phyloP scores from a whole-genome alignment of 2,113 vertebrate genomes.

The Synodontis membranacea region DNA sequence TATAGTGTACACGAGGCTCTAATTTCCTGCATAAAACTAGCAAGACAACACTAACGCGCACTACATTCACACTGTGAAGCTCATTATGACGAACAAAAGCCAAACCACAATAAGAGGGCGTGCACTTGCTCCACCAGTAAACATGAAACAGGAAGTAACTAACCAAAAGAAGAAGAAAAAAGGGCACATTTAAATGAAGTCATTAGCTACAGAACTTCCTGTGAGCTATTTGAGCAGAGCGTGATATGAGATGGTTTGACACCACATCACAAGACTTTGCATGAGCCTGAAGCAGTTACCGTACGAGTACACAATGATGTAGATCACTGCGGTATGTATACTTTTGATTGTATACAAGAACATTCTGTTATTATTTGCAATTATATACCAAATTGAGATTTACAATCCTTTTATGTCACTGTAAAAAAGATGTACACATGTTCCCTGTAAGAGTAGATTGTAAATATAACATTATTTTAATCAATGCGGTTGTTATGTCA shows the following conservation, averaged over 20 bases:
- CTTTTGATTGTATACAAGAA: background rate
- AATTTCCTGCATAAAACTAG: background rate
- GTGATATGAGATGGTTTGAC: conserved; percentile 39
- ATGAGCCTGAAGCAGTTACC: conserved; percentile 43
- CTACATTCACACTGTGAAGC: background rate
- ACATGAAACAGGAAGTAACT: conserved; percentile 70
- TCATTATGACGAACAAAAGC: background rate
- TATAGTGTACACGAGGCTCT: background rate
- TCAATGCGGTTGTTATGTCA: background rate
- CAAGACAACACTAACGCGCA: background rate
- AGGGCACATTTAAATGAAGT: conserved; percentile 42
- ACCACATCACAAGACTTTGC: conserved; percentile 43
- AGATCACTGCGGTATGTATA: conserved; percentile 53
- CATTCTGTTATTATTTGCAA: background rate
- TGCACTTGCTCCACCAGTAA: conserved; percentile 58
- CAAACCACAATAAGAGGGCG: conserved; percentile 11
- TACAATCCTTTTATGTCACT: background rate
- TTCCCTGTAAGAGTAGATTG: background rate
- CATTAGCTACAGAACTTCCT: conserved; percentile 54
- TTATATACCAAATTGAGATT: background rate
- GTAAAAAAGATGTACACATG: background rate
- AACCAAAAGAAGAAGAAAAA: conserved; percentile 49
- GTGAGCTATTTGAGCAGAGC: conserved; percentile 49
- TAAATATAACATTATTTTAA: background rate
- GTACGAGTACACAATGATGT: conserved; percentile 31